Evolutionary conservation across 2,797 vertebrate genomes (phyloP), one percentile per base, ranked within the genome.

Genomic region (Moxostoma hubbsi): DNA sequence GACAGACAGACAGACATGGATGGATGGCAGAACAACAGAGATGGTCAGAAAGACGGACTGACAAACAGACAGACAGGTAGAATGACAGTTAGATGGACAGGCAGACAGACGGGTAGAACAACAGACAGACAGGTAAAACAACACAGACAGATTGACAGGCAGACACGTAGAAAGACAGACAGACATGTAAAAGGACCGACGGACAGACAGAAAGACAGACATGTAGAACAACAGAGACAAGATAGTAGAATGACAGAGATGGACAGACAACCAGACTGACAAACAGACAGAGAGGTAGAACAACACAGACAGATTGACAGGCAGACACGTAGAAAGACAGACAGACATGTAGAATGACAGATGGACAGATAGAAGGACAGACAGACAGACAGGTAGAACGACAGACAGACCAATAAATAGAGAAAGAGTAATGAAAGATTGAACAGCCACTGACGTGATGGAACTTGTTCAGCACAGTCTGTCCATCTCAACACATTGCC

Each of bases 381-480:
- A 64, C 2, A 64, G 24, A 13, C 0, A 9, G 9, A 58, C 0
- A 6, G 61, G 18, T 0, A 43, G 16, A 70, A 0, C 0, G 6
- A 68, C 45, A n/a, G 54, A 68, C 4, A n/a, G 9, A 71, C 12
- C 11, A 18, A 61, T 13, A 8, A 49, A 13, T 47, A 9, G 77
- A 54, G 16, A 53, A 50, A 51, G 73, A 73, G 77, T n/a, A 53
- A 73, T 67, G 63, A 78, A 82, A 64, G 13, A 80, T 77, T 51
- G 36, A 75, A 43, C 79, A 67, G 57, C 70, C 65, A 67, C 58
- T 82, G 75, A 80, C 63, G 55, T 80, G 75, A 77, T 85, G 82
- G 84, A 79, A 82, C 57, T 76, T 59, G 16, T 75, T 79, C 86
- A 64, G 49, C 58, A 54, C 84, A 87, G 84, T 85, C 82, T 84